phyloP scores from a whole-genome alignment of 1,140 invertebrate genomes.

The Forficula auricularia region DNA sequence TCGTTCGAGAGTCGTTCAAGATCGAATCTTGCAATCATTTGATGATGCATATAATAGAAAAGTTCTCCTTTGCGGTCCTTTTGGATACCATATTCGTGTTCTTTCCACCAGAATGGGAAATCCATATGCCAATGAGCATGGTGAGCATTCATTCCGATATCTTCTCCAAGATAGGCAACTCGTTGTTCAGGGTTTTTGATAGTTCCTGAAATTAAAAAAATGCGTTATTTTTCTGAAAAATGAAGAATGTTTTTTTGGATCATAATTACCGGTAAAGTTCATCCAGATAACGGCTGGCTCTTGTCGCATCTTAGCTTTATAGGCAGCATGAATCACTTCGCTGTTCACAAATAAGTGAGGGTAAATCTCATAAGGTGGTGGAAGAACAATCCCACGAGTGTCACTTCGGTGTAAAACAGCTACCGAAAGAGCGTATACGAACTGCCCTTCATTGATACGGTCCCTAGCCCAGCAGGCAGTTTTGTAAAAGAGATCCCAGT shows the following conservation, averaged over 20 bases:
- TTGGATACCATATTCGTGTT: conserved; percentile 27
- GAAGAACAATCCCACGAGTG: conserved; percentile 36
- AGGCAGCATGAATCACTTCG: conserved; percentile 38
- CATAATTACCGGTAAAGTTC: neutral
- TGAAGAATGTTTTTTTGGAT: neutral
- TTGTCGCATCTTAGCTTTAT: conserved; percentile 31
- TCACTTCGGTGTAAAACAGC: conserved; percentile 40
- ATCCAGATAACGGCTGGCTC: neutral
- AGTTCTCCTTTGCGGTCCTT: conserved; percentile 40
- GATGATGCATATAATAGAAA: conserved; percentile 38
- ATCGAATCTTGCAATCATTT: conserved; percentile 43
- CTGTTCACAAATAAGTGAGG: conserved; percentile 42
- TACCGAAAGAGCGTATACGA: conserved; percentile 38
- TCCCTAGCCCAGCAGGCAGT: conserved; percentile 42
- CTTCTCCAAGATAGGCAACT: conserved; percentile 54
- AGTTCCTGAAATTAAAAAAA: conserved; percentile 25
- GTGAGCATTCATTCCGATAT: conserved; percentile 46
- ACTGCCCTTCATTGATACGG: conserved; percentile 41
- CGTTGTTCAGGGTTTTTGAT: conserved; percentile 31
- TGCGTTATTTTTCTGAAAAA: neutral
- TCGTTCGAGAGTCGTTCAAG: conserved; percentile 46
- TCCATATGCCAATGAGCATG: conserved; percentile 45
- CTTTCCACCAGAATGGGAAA: conserved; percentile 42
- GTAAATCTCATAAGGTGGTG: conserved; percentile 46
- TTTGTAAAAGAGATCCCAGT: conserved; percentile 35